Conservation (phyloP, 2,113 vertebrate genomes). For the Furnarius figulus region DNA sequence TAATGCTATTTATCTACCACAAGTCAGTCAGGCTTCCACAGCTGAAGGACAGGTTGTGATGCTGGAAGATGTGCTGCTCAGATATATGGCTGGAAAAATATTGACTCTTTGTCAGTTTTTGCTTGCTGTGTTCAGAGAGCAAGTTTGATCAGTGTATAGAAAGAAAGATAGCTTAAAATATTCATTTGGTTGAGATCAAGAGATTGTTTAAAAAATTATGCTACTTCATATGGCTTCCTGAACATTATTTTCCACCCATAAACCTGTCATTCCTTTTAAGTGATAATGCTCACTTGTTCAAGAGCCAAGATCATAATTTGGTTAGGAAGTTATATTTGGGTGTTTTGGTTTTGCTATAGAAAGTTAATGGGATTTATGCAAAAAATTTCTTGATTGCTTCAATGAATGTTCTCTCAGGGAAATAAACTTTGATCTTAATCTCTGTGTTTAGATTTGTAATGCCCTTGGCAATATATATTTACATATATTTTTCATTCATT, state of each 20-base stretch:
- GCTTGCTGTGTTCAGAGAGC: background rate
- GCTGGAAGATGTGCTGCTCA: background rate
- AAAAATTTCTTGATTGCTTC: conserved; percentile 38
- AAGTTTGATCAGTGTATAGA: background rate
- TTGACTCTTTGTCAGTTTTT: background rate
- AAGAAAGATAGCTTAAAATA: conserved; percentile 27
- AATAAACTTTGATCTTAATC: conserved; percentile 46
- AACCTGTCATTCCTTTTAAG: conserved; percentile 9
- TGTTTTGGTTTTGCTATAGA: conserved; percentile 12
- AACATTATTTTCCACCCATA: background rate
- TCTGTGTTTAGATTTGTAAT: background rate
- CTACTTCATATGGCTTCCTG: background rate
- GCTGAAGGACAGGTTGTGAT: background rate
- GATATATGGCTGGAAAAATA: background rate
- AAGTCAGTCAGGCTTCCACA: background rate
- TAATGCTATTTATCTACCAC: background rate
- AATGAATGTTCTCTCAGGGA: conserved; percentile 10
- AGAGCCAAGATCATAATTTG: conserved; percentile 21
- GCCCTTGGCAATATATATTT: background rate
- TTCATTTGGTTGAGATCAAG: conserved; percentile 5
- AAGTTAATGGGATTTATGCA: conserved; percentile 50
- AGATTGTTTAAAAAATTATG: background rate
- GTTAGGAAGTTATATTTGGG: conserved; percentile 25
- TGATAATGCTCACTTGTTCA: conserved; percentile 16
- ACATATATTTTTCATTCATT: conserved; percentile 14